Percentiles rank a stretch among this genome's conserved stretches.
phyloP scores from a whole-genome alignment of 2,113 vertebrate species.

The Tupaia tana region DNA sequence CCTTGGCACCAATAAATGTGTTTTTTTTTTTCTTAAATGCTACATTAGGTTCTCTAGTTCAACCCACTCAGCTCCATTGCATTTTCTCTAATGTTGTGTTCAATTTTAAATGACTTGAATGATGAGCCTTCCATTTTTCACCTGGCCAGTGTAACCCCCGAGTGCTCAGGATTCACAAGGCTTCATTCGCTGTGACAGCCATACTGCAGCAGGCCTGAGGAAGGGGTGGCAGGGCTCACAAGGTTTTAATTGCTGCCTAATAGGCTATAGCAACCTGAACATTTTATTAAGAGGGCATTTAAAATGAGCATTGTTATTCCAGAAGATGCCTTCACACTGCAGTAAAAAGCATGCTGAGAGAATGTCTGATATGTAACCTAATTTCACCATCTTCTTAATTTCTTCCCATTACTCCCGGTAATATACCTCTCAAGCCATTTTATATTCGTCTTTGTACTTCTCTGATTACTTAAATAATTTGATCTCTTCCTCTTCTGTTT shows the following conservation, averaged over 20 bases:
- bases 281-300: slow-evolving; percentile 76
- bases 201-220: neutral
- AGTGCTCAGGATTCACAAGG: neutral
- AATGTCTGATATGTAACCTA: slow-evolving; percentile 62
- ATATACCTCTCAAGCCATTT: slow-evolving; percentile 67
- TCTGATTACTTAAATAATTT: slow-evolving; percentile 65
- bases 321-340: slow-evolving; percentile 64
- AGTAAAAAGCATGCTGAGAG: slow-evolving; percentile 69
- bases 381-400: slow-evolving; percentile 77
- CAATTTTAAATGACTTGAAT: slow-evolving; percentile 76
- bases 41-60: slow-evolving; percentile 74
- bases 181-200: neutral
- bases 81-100: slow-evolving; percentile 73
- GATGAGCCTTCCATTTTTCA: slow-evolving; percentile 57
- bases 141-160: slow-evolving; percentile 44
- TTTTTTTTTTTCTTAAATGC: slow-evolving; percentile 68
- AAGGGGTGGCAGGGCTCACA: neutral
- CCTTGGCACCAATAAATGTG: slow-evolving; percentile 67
- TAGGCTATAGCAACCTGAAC: slow-evolving; percentile 67
- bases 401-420: slow-evolving; percentile 67
- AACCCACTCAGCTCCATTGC: slow-evolving; percentile 68
- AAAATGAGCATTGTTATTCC: slow-evolving; percentile 76
- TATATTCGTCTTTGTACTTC: slow-evolving; percentile 66
- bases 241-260: slow-evolving; percentile 74
- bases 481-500: slow-evolving; percentile 55